Percentiles rank a stretch among this genome's conserved stretches.
Evolutionary conservation across 1,140 invertebrate species (phyloP).

Genomic region (Notospermus geniculatus): DNA sequence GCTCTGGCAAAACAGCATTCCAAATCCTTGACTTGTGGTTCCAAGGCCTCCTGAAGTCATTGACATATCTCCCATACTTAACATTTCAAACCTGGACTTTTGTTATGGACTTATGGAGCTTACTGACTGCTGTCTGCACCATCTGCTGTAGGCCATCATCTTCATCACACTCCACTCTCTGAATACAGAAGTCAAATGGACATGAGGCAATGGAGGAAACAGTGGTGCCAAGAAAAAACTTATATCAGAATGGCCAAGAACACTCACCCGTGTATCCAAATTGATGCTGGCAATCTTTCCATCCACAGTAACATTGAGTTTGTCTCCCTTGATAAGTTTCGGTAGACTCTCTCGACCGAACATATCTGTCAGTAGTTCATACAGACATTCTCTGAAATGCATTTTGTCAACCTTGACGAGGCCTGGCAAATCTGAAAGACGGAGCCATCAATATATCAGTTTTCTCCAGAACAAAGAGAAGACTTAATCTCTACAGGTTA

Average conservation of each 20-base stretch:
- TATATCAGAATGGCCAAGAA: not conserved
- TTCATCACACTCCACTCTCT: slow-evolving; percentile 77
- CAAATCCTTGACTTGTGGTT: too few species aligned
- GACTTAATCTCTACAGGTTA: too few species aligned
- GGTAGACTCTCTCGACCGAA: slow-evolving; percentile 93
- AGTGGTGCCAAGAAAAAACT: not conserved
- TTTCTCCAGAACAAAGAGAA: too few species aligned
- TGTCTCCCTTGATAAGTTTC: slow-evolving; percentile 89
- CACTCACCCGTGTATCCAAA: slow-evolving; percentile 70
- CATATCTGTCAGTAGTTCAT: slow-evolving; percentile 78
- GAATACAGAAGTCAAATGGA: slow-evolving; percentile 46
- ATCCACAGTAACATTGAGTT: slow-evolving; percentile 80
- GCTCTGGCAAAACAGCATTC: too few species aligned
- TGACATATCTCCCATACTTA: too few species aligned
- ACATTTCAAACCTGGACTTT: too few species aligned
- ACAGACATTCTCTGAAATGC: slow-evolving; percentile 75
- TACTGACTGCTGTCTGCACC: slow-evolving; percentile 79
- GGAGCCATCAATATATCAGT: too few species aligned
- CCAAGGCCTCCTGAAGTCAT: too few species aligned
- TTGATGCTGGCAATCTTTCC: slow-evolving; percentile 84
- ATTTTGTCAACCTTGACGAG: slow-evolving; percentile 41
- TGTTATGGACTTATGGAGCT: slow-evolving; percentile 80
- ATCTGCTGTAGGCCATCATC: slow-evolving; percentile 81
- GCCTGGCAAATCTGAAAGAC: too few species aligned
- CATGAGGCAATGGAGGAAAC: not conserved